Evolutionary conservation across 2,888 invertebrate genomes (phyloP).

Genomic region (Drosophila siamana): DNA sequence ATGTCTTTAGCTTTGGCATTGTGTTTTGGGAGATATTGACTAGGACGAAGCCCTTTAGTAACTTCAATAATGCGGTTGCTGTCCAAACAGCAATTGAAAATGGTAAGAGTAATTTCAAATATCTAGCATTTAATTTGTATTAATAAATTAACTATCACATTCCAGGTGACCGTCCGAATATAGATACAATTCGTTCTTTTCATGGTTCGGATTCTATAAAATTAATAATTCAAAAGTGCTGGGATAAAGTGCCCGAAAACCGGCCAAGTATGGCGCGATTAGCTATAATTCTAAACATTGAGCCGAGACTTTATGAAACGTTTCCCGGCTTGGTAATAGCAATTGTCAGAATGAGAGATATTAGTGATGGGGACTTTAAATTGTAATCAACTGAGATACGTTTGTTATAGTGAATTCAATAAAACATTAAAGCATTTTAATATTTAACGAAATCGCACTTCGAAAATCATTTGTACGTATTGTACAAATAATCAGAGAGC

Average conservation of each 20-base stretch:
- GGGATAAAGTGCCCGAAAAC: background rate
- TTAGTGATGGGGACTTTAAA: background rate
- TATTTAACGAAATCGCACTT: too few species aligned
- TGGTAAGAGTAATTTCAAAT: background rate
- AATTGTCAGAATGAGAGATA: background rate
- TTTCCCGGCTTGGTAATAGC: too few species aligned
- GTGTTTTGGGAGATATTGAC: slow-evolving; percentile 6
- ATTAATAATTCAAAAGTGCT: background rate
- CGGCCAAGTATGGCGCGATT: slow-evolving; percentile 1
- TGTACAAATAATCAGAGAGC: too few species aligned
- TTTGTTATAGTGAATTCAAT: too few species aligned
- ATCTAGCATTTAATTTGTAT: background rate
- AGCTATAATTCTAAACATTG: background rate
- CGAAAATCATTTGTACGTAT: too few species aligned
- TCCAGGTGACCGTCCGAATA: background rate
- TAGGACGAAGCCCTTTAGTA: slow-evolving; percentile 3
- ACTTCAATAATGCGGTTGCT: background rate
- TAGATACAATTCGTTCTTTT: background rate
- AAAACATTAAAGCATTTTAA: too few species aligned
- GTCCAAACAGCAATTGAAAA: background rate
- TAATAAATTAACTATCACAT: background rate
- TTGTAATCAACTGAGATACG: too few species aligned
- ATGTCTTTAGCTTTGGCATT: slow-evolving; percentile 33
- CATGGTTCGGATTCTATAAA: background rate
- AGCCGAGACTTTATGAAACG: too few species aligned